phyloP scores from a whole-genome alignment of 2,797 vertebrate genomes.

The Sternarchorhynchus goeldii region DNA sequence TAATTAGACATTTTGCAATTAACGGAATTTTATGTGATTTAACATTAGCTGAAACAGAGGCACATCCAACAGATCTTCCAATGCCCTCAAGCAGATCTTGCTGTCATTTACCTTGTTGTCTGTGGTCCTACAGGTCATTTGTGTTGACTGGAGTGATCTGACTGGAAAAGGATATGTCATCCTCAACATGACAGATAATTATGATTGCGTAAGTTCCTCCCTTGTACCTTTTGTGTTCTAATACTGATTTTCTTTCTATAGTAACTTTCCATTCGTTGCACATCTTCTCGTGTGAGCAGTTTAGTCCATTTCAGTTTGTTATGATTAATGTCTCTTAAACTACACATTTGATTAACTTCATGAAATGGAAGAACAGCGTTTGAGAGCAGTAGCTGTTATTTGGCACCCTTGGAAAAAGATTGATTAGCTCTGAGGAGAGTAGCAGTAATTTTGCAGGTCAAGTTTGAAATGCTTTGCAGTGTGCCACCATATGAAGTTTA shows the following conservation, averaged over 20 bases:
- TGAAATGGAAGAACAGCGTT: no score
- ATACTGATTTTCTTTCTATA: constrained; percentile 6
- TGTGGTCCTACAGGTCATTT: constrained; percentile 80
- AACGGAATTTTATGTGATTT: constrained; percentile 1
- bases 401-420: no score
- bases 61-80: background rate
- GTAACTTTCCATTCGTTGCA: background rate
- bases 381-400: no score
- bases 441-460: no score
- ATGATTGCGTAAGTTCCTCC: constrained; percentile 89
- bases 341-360: no score
- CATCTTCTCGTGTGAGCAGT: background rate
- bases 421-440: no score
- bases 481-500: no score
- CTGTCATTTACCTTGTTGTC: background rate
- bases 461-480: no score
- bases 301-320: background rate
- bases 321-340: no score
- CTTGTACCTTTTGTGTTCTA: background rate
- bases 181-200: constrained; percentile 90
- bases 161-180: constrained; percentile 87
- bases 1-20: constrained; percentile 15
- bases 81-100: background rate
- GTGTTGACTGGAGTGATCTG: constrained; percentile 92
- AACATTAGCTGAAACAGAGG: background rate